Percentiles rank a stretch among this genome's conserved stretches.
These are phyloP conservation scores for Nycticebus coucang DNA, from an alignment of 2,113 vertebrate species.

Conservation along the genomic window DNA sequence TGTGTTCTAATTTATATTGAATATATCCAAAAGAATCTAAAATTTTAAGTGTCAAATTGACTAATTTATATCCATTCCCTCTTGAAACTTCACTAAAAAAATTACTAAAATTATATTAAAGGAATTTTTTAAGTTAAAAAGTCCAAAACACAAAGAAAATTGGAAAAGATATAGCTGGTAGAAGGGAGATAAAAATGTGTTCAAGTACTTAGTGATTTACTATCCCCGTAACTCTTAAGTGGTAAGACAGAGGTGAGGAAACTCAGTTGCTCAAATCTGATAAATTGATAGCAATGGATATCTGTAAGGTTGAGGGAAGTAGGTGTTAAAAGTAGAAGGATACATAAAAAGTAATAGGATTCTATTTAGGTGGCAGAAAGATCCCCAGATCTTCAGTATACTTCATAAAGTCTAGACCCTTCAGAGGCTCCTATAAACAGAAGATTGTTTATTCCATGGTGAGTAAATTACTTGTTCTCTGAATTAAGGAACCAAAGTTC, in stretches of 20 bases:
- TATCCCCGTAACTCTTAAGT: neutral
- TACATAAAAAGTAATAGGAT: neutral
- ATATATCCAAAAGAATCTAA: neutral
- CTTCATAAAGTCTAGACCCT: neutral
- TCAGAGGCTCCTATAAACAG: neutral
- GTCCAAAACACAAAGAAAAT: neutral
- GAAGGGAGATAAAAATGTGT: neutral
- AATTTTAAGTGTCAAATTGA: neutral
- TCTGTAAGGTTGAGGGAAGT: neutral
- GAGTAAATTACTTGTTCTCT: neutral
- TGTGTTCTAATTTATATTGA: neutral
- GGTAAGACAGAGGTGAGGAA: neutral
- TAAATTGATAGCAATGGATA: neutral
- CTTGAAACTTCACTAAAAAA: neutral
- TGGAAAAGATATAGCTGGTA: neutral
- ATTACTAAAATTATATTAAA: neutral
- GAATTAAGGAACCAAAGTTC: neutral
- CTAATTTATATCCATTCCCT: neutral
- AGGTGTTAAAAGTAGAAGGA: neutral
- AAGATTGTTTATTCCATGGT: neutral
- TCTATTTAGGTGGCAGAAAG: neutral
- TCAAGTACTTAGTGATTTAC: neutral
- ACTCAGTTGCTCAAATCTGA: neutral
- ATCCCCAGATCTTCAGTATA: neutral
- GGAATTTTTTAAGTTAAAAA: neutral